Evolutionary conservation across 1,140 invertebrate genomes (phyloP).

Genomic region (Drosophila simulans): DNA sequence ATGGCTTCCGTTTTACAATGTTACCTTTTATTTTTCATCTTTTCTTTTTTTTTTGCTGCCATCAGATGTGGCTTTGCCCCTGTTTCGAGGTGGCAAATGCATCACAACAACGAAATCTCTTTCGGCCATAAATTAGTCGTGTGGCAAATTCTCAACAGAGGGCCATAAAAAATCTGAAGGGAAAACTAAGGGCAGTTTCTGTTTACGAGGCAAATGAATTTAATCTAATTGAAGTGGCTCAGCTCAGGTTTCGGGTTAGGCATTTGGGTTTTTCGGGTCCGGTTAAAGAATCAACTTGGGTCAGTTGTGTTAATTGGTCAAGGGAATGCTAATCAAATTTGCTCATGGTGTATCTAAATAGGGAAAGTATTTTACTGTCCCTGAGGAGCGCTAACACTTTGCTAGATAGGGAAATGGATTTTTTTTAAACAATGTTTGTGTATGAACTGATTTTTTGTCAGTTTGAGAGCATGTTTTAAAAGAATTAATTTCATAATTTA

Average conservation of each 20-base stretch:
- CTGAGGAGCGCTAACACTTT: neutral
- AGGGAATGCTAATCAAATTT: constrained; percentile 48
- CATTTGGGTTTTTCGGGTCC: constrained; percentile 23
- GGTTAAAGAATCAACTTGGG: constrained; percentile 17
- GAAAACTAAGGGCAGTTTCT: constrained; percentile 15
- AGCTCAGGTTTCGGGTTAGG: constrained; percentile 26
- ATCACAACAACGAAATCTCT: constrained; percentile 65
- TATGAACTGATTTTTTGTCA: too few species aligned
- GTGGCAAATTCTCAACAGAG: constrained; percentile 57
- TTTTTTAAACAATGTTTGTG: neutral
- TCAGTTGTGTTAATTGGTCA: constrained; percentile 58
- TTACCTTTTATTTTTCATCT: neutral
- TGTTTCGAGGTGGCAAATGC: constrained; percentile 51
- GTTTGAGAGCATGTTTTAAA: too few species aligned
- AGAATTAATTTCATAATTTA: too few species aligned
- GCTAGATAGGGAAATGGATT: neutral
- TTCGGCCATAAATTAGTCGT: constrained; percentile 71
- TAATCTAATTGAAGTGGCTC: constrained; percentile 73
- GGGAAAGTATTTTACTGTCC: constrained; percentile 17
- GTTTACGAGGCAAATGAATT: constrained; percentile 60
- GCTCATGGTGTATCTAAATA: constrained; percentile 15
- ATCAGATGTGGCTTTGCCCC: constrained; percentile 36
- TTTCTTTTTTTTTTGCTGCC: neutral
- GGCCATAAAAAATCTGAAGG: constrained; percentile 28
- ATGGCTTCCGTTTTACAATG: constrained; percentile 56